These are phyloP conservation scores for Anastatus disparis DNA, from an alignment of 1,140 invertebrate genomes.

Conservation along the genomic window DNA sequence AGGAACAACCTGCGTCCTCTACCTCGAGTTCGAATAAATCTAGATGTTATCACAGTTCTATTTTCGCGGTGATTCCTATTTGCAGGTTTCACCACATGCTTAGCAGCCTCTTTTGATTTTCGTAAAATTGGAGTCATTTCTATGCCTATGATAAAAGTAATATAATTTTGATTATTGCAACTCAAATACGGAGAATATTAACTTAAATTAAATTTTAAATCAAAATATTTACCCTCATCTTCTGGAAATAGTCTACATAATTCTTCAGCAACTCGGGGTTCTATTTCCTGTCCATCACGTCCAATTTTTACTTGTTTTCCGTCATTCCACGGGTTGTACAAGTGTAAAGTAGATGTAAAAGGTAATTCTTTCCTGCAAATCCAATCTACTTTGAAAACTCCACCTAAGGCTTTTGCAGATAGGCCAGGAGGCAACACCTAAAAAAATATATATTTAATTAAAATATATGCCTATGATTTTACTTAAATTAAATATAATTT, in stretches of 20 bases:
- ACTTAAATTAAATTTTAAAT: neutral
- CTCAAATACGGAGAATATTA: neutral
- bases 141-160: conserved; percentile 65
- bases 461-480: neutral
- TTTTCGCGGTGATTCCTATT: conserved; percentile 67
- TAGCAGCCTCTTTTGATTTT: conserved; percentile 87
- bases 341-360: conserved; percentile 90
- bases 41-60: conserved; percentile 67
- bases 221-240: conserved; percentile 76
- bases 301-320: conserved; percentile 99
- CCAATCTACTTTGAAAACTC: conserved; percentile 97
- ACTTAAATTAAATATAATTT: neutral
- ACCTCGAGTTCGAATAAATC: conserved; percentile 65
- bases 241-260: conserved; percentile 93
- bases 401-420: conserved; percentile 90
- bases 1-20: conserved; percentile 63
- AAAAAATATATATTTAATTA: conserved; percentile 32
- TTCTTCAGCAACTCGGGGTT: conserved; percentile 93
- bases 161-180: neutral
- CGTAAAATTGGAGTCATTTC: conserved; percentile 90
- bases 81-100: conserved; percentile 62
- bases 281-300: conserved; percentile 97
- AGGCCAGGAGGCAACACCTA: conserved; percentile 87
- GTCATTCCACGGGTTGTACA: conserved; percentile 99
- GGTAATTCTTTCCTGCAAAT: conserved; percentile 94